These are phyloP conservation scores for Hesperia comma DNA, from an alignment of 2,888 invertebrate species.

Conservation along the genomic window DNA sequence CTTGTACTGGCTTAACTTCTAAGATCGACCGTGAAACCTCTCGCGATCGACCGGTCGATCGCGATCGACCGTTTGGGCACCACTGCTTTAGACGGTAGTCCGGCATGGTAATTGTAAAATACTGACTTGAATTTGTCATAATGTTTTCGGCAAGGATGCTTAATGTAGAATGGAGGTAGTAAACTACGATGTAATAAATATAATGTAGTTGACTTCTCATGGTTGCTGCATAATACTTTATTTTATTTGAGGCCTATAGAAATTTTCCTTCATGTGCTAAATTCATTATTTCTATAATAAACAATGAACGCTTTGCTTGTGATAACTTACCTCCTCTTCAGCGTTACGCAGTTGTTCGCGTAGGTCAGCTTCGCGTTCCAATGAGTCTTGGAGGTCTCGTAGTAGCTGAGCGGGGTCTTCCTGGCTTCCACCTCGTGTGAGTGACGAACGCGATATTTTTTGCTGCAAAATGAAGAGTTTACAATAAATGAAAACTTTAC, in stretches of 20 bases:
- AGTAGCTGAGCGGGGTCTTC: slow-evolving; percentile 92
- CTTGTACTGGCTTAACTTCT: too few relatives aligned
- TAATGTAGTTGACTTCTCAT: not conserved
- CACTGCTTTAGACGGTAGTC: too few relatives aligned
- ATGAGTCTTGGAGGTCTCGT: slow-evolving; percentile 94
- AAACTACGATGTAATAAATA: too few relatives aligned
- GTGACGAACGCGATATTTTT: slow-evolving; percentile 89
- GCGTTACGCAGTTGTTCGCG: slow-evolving; percentile 96
- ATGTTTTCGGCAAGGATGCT: not conserved
- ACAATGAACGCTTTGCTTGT: too few relatives aligned
- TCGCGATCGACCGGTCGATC: too few relatives aligned
- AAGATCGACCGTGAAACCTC: too few relatives aligned
- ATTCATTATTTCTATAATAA: too few relatives aligned
- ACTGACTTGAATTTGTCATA: too few relatives aligned
- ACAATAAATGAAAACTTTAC: not conserved
- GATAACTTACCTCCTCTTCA: slow-evolving; percentile 92
- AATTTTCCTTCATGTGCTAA: too few relatives aligned
- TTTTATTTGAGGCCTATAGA: not conserved
- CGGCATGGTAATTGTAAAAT: too few relatives aligned
- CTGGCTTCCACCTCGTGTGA: slow-evolving; percentile 91
- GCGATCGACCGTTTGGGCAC: too few relatives aligned
- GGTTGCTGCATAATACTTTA: not conserved
- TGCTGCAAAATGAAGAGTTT: slow-evolving; percentile 52
- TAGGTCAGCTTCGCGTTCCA: slow-evolving; percentile 96
- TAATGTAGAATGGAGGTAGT: too few relatives aligned